Evolutionary conservation across 2,113 vertebrate genomes (phyloP).

Genomic region (Bucco capensis): DNA sequence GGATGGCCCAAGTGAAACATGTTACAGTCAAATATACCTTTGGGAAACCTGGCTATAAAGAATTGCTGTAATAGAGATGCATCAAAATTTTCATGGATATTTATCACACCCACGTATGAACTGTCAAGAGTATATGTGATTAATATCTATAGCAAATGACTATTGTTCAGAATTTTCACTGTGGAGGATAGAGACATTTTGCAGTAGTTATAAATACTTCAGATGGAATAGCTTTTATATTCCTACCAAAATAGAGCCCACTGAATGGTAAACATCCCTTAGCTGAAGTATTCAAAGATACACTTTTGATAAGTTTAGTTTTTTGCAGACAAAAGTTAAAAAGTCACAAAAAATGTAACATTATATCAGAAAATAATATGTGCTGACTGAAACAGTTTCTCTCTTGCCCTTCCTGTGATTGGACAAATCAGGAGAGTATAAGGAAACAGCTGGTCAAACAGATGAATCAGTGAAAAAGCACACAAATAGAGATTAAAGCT

Average conservation of each 20-base stretch:
- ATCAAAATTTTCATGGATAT: not conserved
- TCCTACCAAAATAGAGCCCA: not conserved
- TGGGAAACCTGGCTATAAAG: not conserved
- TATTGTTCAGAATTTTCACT: not conserved
- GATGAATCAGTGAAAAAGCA: conserved; percentile 16
- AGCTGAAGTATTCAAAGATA: not conserved
- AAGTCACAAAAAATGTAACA: not conserved
- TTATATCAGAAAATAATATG: conserved; percentile 20
- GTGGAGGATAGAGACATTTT: not conserved
- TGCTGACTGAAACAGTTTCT: conserved; percentile 42
- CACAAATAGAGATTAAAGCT: conserved; percentile 26
- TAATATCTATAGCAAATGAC: not conserved
- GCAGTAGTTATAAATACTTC: not conserved
- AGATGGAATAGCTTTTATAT: not conserved
- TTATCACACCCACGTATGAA: not conserved
- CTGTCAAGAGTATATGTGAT: not conserved
- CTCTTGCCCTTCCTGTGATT: conserved; percentile 46
- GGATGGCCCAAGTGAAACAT: not conserved
- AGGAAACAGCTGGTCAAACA: conserved; percentile 60
- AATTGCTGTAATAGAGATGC: not conserved
- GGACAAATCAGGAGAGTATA: conserved; percentile 28
- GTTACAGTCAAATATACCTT: not conserved
- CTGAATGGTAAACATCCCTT: not conserved
- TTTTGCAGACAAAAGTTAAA: not conserved
- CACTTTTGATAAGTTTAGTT: not conserved